These are phyloP conservation scores for Strongylocentrotus purpuratus DNA, from an alignment of 35 echinoderm and acorn worm species.

Conservation along the genomic window DNA sequence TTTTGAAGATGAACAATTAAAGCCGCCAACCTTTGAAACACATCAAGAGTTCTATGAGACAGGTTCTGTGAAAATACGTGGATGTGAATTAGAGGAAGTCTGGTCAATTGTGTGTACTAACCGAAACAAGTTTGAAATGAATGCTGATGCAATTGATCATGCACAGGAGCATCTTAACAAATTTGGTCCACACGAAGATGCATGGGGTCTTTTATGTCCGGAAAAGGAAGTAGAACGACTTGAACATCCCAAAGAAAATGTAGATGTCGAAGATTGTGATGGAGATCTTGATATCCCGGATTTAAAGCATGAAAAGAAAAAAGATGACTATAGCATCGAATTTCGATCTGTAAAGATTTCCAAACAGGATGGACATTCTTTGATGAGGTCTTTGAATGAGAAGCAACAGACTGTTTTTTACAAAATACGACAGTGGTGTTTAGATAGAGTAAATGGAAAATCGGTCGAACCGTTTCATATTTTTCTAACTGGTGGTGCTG, in stretches of 20 bases:
- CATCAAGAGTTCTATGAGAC: slow-evolving; percentile 57
- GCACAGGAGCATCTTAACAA: slow-evolving; percentile 43
- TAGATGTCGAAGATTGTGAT: too few species aligned
- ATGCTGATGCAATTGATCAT: slow-evolving; percentile 50
- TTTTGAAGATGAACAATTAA: slow-evolving; percentile 56
- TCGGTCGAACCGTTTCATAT: slow-evolving; percentile 51
- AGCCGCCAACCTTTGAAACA: slow-evolving; percentile 27
- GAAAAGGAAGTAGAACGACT: slow-evolving; percentile 58
- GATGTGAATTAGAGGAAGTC: neutral
- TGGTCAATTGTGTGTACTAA: slow-evolving; percentile 55
- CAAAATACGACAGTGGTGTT: slow-evolving; percentile 59
- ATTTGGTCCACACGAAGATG: slow-evolving; percentile 50
- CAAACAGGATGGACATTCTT: slow-evolving; percentile 19
- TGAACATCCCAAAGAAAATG: neutral
- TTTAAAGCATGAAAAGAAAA: too few species aligned
- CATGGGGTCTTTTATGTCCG: slow-evolving; percentile 62
- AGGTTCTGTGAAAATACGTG: slow-evolving; percentile 21
- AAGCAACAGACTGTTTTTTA: slow-evolving; percentile 63
- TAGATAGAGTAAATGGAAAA: slow-evolving; percentile 51
- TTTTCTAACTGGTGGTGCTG: slow-evolving; percentile 53
- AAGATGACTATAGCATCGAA: slow-evolving; percentile 40
- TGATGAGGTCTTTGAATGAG: slow-evolving; percentile 63
- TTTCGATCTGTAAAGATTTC: slow-evolving; percentile 25
- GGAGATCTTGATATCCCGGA: too few species aligned
- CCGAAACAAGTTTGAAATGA: slow-evolving; percentile 44